phyloP scores from a whole-genome alignment of 2,888 invertebrate genomes.

The Chymomyza fuscimana region DNA sequence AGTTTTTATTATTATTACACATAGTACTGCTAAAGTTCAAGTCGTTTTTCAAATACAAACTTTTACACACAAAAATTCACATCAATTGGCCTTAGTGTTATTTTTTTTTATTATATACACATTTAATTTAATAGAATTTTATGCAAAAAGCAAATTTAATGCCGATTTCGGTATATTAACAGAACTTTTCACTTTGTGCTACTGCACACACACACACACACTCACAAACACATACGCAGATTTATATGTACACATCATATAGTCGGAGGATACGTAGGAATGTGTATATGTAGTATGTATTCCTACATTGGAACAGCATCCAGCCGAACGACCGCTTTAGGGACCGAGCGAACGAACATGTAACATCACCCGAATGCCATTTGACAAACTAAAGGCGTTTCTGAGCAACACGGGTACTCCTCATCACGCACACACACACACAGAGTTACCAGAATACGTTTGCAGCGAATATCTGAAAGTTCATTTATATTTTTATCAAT shows the following conservation, averaged over 20 bases:
- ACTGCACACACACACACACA: not conserved
- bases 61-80: not conserved
- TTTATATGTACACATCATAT: conserved; percentile 4
- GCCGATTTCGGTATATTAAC: conserved; percentile 1
- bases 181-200: conserved; percentile 7
- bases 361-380: not conserved
- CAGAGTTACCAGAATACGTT: not conserved
- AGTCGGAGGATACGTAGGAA: not conserved
- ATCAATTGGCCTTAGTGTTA: not conserved
- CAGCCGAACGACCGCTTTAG: conserved; percentile 8
- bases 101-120: not conserved
- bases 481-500: not conserved
- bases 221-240: not conserved
- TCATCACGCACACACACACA: conserved; percentile 11
- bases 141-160: not conserved
- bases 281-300: conserved; percentile 4
- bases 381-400: conserved; percentile 11
- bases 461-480: not conserved
- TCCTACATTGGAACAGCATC: conserved; percentile 22
- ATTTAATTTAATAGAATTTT: conserved; percentile 12
- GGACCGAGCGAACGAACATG: conserved; percentile 4
- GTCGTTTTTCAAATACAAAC: not conserved
- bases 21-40: not conserved
- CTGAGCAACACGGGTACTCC: not conserved
- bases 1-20: not conserved